A percentile compares a stretch with the other conserved stretches of the same genome.
Conservation (phyloP, 1,140 invertebrate species). For the Drosophila watanabei region DNA sequence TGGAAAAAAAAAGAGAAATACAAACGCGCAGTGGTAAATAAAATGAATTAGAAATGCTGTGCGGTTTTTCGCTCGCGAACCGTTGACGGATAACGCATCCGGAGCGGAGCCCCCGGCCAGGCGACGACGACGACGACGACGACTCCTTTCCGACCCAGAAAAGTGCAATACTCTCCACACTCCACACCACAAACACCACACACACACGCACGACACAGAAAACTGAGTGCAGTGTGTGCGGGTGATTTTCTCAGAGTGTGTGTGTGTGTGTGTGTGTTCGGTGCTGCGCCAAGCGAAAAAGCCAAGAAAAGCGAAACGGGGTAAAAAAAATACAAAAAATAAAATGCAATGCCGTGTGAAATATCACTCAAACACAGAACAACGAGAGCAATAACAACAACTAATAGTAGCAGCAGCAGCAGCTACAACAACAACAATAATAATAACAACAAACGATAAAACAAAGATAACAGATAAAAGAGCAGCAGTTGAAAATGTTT, state of each 20-base stretch:
- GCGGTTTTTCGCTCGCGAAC: conserved; percentile 38
- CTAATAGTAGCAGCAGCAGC: background rate
- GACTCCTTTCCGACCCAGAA: conserved; percentile 24
- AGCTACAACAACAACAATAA: background rate
- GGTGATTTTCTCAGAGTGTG: conserved; percentile 20
- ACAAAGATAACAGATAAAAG: conserved; percentile 36
- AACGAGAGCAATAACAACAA: conserved; percentile 8
- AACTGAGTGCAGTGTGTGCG: conserved; percentile 20
- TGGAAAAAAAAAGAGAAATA: conserved; percentile 77
- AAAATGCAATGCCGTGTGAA: conserved; percentile 51
- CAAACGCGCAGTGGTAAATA: conserved; percentile 58
- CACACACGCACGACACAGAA: conserved; percentile 21
- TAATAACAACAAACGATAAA: conserved; percentile 27
- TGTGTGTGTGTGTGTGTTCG: conserved; percentile 3
- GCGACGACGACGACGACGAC: too few species aligned
- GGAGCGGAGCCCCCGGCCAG: conserved; percentile 4
- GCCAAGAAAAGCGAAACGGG: conserved; percentile 36
- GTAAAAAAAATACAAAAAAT: too few species aligned
- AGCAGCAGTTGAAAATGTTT: conserved; percentile 63
- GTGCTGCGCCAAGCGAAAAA: conserved; percentile 18
- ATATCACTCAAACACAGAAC: conserved; percentile 31
- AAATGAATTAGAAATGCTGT: conserved; percentile 50
- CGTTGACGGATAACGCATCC: conserved; percentile 17
- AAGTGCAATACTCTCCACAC: conserved; percentile 38
- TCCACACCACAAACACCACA: conserved; percentile 19